Base-by-base conservation (phyloP, 2,888 invertebrate species). In the Micropterix aruncella region DNA sequence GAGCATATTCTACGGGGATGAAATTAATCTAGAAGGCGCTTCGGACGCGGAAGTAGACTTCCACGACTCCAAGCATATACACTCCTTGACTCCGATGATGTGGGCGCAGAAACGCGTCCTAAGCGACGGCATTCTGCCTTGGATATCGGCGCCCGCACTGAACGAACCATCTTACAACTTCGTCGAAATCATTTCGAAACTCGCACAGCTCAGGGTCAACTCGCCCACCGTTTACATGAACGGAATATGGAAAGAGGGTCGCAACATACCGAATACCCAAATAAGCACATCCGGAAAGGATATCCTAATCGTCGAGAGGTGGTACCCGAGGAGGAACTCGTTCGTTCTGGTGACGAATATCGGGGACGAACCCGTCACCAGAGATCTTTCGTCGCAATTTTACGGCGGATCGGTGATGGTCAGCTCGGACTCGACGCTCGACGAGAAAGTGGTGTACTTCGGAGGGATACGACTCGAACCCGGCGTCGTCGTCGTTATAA, bases 1-100 rank as follows among this genome's bases (percentile, higher is more conserved):
- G 1, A 85, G 80, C 52, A 79, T 92, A 53, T 90, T 92, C 63
- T 94, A 94, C 61, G 93, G 93, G 1, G 92, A 94, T 60, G 93
- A 94, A 71, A 79, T 93, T 48, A 83, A 83, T 2, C 65, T 89
- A 51, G 68, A 72, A 40, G 76, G 80, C 51, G 57, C 74, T 2
- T 56, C 66, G 38, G 75, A 77, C 53, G 63, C 73, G 3, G 68
- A 76, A 51, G 66, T 66, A 44, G 78, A 80, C 54, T 70, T 73
- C 46, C 66, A 69, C 48, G 75, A 77, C 53, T 67, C 75, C 36
- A 68, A 71, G 52, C 75, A 80, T 55, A 60, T 82, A 12, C 79
- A 81, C 52, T 83, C 86, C 56, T 62, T 86, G 42, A 70, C 76
- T 0, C 77, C 79, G 19, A 87, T 87, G 86, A 65, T 71, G 15